These are phyloP conservation scores for Egretta garzetta DNA, from an alignment of 2,113 vertebrate species.

Conservation along the genomic window DNA sequence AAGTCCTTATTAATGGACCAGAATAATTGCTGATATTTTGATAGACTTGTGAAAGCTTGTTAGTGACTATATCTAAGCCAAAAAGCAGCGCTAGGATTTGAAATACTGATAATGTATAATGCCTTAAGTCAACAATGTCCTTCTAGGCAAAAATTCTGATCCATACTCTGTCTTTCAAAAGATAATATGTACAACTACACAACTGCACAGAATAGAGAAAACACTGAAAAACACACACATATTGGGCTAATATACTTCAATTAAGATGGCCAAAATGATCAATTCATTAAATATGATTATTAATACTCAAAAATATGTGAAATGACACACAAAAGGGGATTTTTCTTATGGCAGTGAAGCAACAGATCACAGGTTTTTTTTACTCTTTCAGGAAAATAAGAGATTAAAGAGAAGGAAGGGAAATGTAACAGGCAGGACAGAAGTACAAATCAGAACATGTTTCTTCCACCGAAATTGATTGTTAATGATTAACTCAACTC, in stretches of 20 bases:
- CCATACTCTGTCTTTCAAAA: neutral
- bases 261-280: neutral
- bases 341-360: neutral
- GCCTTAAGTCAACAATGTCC: neutral
- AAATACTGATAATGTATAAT: neutral
- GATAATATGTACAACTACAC: neutral
- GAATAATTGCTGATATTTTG: slow-evolving; percentile 16
- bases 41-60: slow-evolving; percentile 8
- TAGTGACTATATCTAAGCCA: neutral
- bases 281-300: neutral
- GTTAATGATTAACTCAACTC: slow-evolving; percentile 13
- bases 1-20: neutral
- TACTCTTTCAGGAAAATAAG: neutral
- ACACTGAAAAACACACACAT: neutral
- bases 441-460: neutral
- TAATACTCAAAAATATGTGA: neutral
- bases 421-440: neutral
- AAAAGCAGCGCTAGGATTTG: neutral
- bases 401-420: neutral
- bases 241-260: neutral
- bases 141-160: neutral
- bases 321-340: neutral
- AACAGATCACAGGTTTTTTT: neutral
- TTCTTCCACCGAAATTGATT: neutral
- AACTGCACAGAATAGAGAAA: neutral